Evolutionary conservation across 2,888 invertebrate species (phyloP), one percentile per base, ranked within the genome.

Genomic region (Psococerastis gibbosa): DNA sequence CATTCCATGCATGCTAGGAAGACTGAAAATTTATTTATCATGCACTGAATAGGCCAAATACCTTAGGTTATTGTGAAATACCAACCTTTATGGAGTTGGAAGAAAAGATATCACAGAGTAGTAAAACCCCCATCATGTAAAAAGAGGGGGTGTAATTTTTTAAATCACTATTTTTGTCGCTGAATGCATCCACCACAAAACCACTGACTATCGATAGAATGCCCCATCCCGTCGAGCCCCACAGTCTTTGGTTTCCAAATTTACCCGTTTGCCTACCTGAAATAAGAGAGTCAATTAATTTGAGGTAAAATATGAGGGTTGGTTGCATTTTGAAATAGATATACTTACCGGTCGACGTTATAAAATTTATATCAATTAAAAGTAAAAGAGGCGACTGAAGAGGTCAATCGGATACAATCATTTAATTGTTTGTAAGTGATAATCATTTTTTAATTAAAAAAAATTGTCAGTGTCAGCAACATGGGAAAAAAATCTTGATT

Each of bases 211-310:
- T 65, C 0, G 82, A 77, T 53, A 84, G 73, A 42, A 78, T 60
- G 15, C 88, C 89, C 75, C 82, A 87, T 0, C 88, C 91, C 2
- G 91, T 66, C 0, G 89, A 80, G 0, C 92, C 89, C 75, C 81
- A 92, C 47, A 88, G 64, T 34, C 88, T 69, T 58, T 92, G 91
- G 51, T 77, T 73, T 0, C 92, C 92, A 59, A 85, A 92, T 20
- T 72, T 66, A 38, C 76, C 70, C n/a, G 75, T 71, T 43, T 73
- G 69, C 3, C 76, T 72, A 35, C 78, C 81, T 81, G 57, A 3
- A 22, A 33, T 16, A 34, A 9, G 33, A n/a, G 11, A 6, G 5
- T 20, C 9, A 31, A 31, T 31, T 31, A 31, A 31, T 31, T 31
- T 31, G 9, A n/a, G n/a, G n/a, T n/a, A n/a, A n/a, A n/a, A n/a